phyloP scores from a whole-genome alignment of 2,888 invertebrate genomes.

The Archips crataeganus region DNA sequence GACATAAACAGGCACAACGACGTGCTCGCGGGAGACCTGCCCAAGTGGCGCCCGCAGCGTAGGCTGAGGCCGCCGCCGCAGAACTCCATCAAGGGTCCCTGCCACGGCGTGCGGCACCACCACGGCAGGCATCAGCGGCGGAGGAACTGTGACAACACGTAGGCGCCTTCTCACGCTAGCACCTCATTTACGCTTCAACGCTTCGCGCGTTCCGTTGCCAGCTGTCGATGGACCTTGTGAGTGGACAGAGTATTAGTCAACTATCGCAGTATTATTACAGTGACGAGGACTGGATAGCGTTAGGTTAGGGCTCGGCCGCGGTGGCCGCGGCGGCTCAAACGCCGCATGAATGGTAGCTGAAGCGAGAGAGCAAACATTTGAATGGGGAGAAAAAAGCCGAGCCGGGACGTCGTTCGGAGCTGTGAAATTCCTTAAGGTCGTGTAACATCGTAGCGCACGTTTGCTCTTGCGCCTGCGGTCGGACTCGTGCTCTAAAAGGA shows the following conservation, averaged over 20 bases:
- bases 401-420: slow-evolving; percentile 72
- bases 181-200: slow-evolving; percentile 82
- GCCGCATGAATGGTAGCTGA: slow-evolving; percentile 82
- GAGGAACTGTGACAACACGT: slow-evolving; percentile 82
- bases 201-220: slow-evolving; percentile 83
- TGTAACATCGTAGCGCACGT: slow-evolving; percentile 82
- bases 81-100: slow-evolving; percentile 74
- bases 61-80: slow-evolving; percentile 70
- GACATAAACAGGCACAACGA: slow-evolving; percentile 87
- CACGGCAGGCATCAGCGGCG: slow-evolving; percentile 79
- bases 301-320: slow-evolving; percentile 75
- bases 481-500: slow-evolving; percentile 82
- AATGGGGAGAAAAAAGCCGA: slow-evolving; percentile 75
- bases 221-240: slow-evolving; percentile 82
- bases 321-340: slow-evolving; percentile 78
- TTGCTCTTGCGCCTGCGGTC: slow-evolving; percentile 79
- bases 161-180: slow-evolving; percentile 64
- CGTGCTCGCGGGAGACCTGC: slow-evolving; percentile 79
- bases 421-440: slow-evolving; percentile 85
- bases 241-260: slow-evolving; percentile 86
- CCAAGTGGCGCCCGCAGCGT: slow-evolving; percentile 79
- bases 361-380: slow-evolving; percentile 82
- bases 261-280: slow-evolving; percentile 86
- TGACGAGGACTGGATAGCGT: slow-evolving; percentile 84
- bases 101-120: slow-evolving; percentile 77